Evolutionary conservation across 2,888 invertebrate genomes (phyloP).

Genomic region (Dione vanillae): DNA sequence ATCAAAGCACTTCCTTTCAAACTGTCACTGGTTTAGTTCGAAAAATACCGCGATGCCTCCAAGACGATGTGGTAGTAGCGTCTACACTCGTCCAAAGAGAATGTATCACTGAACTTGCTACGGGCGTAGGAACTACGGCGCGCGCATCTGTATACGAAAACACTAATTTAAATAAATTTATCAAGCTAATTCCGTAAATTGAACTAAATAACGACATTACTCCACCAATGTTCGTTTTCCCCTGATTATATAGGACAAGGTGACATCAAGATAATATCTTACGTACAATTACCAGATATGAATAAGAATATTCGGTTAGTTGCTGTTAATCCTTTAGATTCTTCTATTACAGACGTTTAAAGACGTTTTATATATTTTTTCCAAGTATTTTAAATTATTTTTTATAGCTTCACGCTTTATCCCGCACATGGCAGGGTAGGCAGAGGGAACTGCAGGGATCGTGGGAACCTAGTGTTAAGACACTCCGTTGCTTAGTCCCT

Average conservation of each 20-base stretch:
- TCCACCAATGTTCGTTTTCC: background rate
- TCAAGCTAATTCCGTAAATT: conserved; percentile 81
- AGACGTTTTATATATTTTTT: background rate
- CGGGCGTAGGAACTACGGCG: conserved; percentile 68
- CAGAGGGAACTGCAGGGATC: too few relatives aligned
- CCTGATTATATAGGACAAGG: background rate
- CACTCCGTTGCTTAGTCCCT: too few relatives aligned
- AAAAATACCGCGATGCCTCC: conserved; percentile 30
- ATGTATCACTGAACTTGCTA: conserved; percentile 62
- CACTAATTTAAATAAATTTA: conserved; percentile 81
- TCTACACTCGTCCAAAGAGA: conserved; percentile 39
- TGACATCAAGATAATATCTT: conserved; percentile 17
- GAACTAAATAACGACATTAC: conserved; percentile 75
- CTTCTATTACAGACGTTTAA: too few relatives aligned
- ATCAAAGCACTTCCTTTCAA: conserved; percentile 40
- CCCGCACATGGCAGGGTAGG: too few relatives aligned
- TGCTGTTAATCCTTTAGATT: background rate
- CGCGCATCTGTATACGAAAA: conserved; percentile 77
- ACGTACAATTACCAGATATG: background rate
- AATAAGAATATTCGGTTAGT: background rate
- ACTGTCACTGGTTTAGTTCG: conserved; percentile 45
- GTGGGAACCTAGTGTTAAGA: too few relatives aligned
- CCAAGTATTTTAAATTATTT: background rate
- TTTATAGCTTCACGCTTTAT: background rate
- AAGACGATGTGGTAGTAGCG: background rate